Evolutionary conservation across 2,113 vertebrate species (phyloP), one percentile per base, ranked within the genome.

Genomic region (Zootoca vivipara): DNA sequence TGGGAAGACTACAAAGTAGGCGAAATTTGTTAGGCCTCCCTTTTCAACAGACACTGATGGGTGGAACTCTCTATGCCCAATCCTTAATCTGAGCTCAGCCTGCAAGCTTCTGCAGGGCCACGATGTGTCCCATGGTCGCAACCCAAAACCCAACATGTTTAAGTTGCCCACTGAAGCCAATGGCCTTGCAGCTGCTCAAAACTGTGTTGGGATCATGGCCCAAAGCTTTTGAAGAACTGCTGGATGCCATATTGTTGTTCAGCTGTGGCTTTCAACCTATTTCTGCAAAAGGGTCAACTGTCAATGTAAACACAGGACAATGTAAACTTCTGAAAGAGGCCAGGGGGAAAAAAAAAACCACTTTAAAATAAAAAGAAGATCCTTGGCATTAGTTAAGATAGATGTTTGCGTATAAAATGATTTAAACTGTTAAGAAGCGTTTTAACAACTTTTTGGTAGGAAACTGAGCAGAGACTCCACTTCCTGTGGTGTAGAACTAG

Each of bases 401-500:
- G 6, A 94, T 42, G 46, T 92, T 94, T 89, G 95, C 85, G 90
- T 89, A 78, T 4, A 72, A 91, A 93, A 91, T 91, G 35, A 77
- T 38, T 79, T 42, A 89, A 89, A 75, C 28, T 20, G 65, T 90
- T 91, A 90, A 92, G 94, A 91, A 95, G 91, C 73, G 86, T 96
- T 78, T 95, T 95, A 86, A 95, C 95, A 88, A 91, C 96, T 95
- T 87, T 86, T 95, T 93, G 85, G 67, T 89, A 96, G 98, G 97
- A 98, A 98, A 96, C 88, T 6, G 87, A 91, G 93, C 89, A 92
- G 95, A 96, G 94, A 89, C 52, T 96, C 91, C 90, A 83, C 96
- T 97, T 98, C 97, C 98, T 97, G 91, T 92, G 72, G 93, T 85
- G 35, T 88, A 92, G 91, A 93, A 85, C 90, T 92, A 94, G 93